Conservation (phyloP, 2,888 invertebrate species). For the Matsumyia berberina region DNA sequence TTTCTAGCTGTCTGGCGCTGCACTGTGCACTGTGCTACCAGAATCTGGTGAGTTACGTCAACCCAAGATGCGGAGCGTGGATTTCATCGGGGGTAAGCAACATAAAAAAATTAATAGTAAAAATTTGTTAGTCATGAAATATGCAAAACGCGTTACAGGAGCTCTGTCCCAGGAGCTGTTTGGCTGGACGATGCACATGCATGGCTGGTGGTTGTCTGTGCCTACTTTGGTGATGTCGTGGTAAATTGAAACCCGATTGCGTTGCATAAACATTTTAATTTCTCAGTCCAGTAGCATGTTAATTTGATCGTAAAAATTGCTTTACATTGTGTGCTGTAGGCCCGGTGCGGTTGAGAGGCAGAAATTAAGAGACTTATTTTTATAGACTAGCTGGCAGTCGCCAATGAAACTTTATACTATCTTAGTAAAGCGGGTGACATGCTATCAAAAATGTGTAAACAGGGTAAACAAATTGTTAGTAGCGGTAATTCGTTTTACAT, state of each 20-base stretch:
- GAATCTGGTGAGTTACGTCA: background rate
- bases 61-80: background rate
- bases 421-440: no score
- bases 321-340: constrained; percentile 16
- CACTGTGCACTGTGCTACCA: background rate
- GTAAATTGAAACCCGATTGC: constrained; percentile 46
- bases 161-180: background rate
- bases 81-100: constrained; percentile 1
- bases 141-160: constrained; percentile 6
- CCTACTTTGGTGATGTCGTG: background rate
- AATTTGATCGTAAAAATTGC: constrained; percentile 24
- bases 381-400: background rate
- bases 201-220: background rate
- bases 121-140: constrained; percentile 48
- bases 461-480: no score
- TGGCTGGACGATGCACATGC: background rate
- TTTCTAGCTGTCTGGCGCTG: background rate
- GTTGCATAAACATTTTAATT: constrained; percentile 49
- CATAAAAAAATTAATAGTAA: constrained; percentile 18
- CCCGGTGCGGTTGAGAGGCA: background rate
- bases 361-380: constrained; percentile 8
- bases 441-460: no score
- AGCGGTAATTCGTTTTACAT: no score
- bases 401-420: no score
- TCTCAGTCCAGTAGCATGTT: constrained; percentile 31